phyloP scores from a whole-genome alignment of 2,113 vertebrate genomes.

The Phaethornis superciliosus region DNA sequence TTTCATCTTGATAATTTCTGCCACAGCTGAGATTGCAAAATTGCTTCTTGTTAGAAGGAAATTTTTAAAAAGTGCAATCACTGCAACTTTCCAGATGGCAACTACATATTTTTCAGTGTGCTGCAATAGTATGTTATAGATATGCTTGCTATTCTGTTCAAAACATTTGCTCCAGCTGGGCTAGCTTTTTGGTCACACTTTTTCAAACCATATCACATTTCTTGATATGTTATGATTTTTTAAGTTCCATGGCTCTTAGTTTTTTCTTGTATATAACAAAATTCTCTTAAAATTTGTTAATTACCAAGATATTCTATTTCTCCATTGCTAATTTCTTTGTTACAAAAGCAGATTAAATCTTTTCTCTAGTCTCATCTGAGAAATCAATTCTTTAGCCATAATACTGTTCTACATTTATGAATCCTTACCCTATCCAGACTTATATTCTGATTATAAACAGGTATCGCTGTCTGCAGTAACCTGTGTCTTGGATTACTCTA shows the following conservation, averaged over 20 bases:
- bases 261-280: neutral
- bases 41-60: conserved; percentile 65
- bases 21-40: conserved; percentile 67
- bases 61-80: conserved; percentile 65
- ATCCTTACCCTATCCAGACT: neutral
- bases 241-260: neutral
- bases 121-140: conserved; percentile 36
- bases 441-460: neutral
- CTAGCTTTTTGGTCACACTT: neutral
- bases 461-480: neutral
- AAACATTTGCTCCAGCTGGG: conserved; percentile 10
- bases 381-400: neutral
- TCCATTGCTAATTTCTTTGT: neutral
- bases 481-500: neutral
- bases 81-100: conserved; percentile 67
- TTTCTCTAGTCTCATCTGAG: neutral
- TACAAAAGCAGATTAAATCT: neutral
- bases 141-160: conserved; percentile 16
- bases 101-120: conserved; percentile 38
- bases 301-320: neutral
- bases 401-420: neutral
- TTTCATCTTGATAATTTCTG: conserved; percentile 63
- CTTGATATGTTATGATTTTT: neutral
- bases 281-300: neutral
- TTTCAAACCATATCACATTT: neutral